Percentiles rank a stretch among this genome's conserved stretches.
Evolutionary conservation across 1,140 invertebrate genomes (phyloP).

Genomic region (Drosophila mauritiana): DNA sequence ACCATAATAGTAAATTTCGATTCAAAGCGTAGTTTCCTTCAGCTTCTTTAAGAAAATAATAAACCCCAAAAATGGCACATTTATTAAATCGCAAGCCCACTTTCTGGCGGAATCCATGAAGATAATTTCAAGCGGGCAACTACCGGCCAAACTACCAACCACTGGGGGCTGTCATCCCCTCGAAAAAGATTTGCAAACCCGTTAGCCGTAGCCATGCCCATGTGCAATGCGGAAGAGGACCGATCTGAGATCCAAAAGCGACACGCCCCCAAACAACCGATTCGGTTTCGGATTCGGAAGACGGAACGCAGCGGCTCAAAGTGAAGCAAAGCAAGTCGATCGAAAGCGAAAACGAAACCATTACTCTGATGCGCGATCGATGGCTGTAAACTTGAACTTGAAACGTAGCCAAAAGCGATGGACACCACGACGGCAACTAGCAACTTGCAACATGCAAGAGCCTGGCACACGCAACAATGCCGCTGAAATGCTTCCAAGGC

Average conservation of each 20-base stretch:
- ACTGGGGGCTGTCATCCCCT: neutral
- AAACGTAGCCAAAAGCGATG: slow-evolving; percentile 45
- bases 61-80: neutral
- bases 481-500: slow-evolving; percentile 18
- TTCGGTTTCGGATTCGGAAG: slow-evolving; percentile 78
- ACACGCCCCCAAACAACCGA: slow-evolving; percentile 32
- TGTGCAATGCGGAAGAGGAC: slow-evolving; percentile 67
- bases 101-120: slow-evolving; percentile 7
- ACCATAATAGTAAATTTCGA: neutral
- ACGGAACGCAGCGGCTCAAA: slow-evolving; percentile 57
- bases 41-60: too few relatives aligned
- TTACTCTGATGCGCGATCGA: slow-evolving; percentile 3
- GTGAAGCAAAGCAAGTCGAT: slow-evolving; percentile 3
- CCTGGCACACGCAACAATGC: slow-evolving; percentile 32
- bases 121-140: slow-evolving; percentile 24
- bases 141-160: neutral
- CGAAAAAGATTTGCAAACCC: slow-evolving; percentile 48
- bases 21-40: neutral
- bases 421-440: slow-evolving; percentile 26
- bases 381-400: slow-evolving; percentile 74
- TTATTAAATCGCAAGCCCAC: neutral
- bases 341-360: slow-evolving; percentile 5
- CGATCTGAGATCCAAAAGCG: slow-evolving; percentile 40
- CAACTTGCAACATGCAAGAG: slow-evolving; percentile 33
- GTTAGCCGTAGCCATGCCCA: slow-evolving; percentile 61